Evolutionary conservation across 2,797 vertebrate genomes (phyloP), one percentile per base, ranked within the genome.

Genomic region (Lycodopsis pacificus): DNA sequence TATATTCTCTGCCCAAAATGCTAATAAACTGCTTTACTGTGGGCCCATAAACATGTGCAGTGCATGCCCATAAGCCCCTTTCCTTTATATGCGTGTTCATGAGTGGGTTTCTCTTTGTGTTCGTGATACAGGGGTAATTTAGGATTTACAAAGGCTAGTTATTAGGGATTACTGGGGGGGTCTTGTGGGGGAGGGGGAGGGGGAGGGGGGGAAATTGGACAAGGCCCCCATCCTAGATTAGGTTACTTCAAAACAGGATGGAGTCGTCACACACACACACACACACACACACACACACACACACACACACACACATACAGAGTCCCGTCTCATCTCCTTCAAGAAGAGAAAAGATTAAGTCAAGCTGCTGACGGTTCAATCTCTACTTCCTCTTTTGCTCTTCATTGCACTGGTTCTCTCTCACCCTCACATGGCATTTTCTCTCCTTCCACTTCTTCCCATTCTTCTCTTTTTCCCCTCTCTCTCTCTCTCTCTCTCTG

Each of bases 221-320:
- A 64, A 61, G 73, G 80, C 87, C 88, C 53, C 71, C 77, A 62
- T 80, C 70, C 71, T 34, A 86, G 88, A 91, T 91, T 85, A 90
- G 65, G 88, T 92, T 89, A 88, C 87, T 89, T 87, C 80, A 90
- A 85, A 89, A 92, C 85, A 88, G 80, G 86, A 87, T 89, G 85
- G 67, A 79, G 82, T 65, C 10, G 9, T 80, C 66, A 67, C 54
- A 53, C 48, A 38, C 32, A 11, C 65, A 25, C 32, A n/a, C 64
- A 15, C 27, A n/a, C 44, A 32, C 63, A 3, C 59, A 46, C 25
- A 44, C 59, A 30, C 36, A 44, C 58, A 38, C 66, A 71, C 49
- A 53, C 48, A 51, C 20, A 15, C 48, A 25, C 58, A 42, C 42
- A 72, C 74, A 80, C 30, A 42, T 34, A 73, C 64, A 79, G 32